phyloP scores from a whole-genome alignment of 2,888 invertebrate species.

The Macrophya alboannulata region DNA sequence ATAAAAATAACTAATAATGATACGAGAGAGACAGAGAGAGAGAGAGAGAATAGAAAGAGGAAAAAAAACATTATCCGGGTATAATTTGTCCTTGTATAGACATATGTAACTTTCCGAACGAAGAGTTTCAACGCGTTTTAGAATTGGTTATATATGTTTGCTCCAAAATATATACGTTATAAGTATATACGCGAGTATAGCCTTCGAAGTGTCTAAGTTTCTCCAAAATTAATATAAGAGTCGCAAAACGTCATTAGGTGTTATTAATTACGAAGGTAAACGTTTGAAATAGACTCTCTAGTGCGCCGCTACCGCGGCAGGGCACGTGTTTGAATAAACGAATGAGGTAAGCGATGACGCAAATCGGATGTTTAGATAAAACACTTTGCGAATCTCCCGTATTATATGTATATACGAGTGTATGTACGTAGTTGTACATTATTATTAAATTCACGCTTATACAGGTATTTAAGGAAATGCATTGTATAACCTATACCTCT shows the following conservation, averaged over 20 bases:
- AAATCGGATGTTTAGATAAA: conserved; percentile 40
- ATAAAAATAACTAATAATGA: no score
- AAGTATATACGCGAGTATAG: background rate
- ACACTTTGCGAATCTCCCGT: conserved; percentile 22
- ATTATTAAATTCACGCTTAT: background rate
- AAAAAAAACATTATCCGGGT: background rate
- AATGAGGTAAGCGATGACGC: conserved; percentile 45
- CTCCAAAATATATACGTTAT: background rate
- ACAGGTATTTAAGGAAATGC: background rate
- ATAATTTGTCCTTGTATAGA: background rate
- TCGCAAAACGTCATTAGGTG: conserved; percentile 31
- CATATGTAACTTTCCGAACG: background rate
- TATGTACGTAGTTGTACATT: no score
- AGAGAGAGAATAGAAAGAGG: no score
- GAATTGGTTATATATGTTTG: background rate
- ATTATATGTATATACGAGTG: background rate
- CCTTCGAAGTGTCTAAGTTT: conserved; percentile 30
- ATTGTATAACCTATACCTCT: conserved; percentile 2
- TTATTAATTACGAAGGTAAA: conserved; percentile 48
- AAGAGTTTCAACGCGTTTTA: background rate
- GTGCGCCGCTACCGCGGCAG: background rate
- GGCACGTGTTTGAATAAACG: conserved; percentile 36
- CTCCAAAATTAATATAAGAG: background rate
- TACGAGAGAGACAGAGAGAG: no score
- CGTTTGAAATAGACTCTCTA: conserved; percentile 27